Evolutionary conservation across 64 coral and sea anemone species (phyloP).

Genomic region (Cladopsammia gracilis): DNA sequence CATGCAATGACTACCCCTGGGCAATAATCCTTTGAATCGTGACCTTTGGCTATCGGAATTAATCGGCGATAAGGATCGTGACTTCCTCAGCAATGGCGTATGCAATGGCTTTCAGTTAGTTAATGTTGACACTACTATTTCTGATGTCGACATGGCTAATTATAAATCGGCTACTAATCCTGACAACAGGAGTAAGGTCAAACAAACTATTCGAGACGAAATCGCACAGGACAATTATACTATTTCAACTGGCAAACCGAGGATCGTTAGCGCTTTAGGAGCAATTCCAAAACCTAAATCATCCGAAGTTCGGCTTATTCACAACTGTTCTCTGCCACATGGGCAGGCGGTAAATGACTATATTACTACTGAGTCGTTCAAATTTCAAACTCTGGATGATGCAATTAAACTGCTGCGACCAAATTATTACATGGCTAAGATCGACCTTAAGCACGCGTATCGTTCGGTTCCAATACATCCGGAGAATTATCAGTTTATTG

Average conservation of each 20-base stretch:
- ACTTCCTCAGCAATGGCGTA: too few relatives aligned
- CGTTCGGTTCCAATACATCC: slow-evolving; percentile 55
- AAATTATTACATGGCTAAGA: slow-evolving; percentile 62
- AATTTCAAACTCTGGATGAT: slow-evolving; percentile 34
- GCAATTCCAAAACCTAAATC: slow-evolving; percentile 64
- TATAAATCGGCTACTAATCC: too few relatives aligned
- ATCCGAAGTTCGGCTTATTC: slow-evolving; percentile 28
- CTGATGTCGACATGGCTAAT: too few relatives aligned
- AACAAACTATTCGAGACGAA: slow-evolving; percentile 46
- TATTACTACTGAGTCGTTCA: slow-evolving; percentile 42
- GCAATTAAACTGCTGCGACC: background rate
- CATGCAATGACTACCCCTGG: too few relatives aligned
- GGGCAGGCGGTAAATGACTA: slow-evolving; percentile 64
- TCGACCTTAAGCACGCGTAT: slow-evolving; percentile 51
- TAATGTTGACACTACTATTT: too few relatives aligned
- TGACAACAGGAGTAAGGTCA: background rate
- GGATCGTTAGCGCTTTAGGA: slow-evolving; percentile 31
- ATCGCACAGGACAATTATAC: slow-evolving; percentile 32
- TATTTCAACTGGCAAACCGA: background rate
- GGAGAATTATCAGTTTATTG: slow-evolving; percentile 19
- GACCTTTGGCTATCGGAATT: too few relatives aligned
- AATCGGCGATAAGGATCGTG: too few relatives aligned
- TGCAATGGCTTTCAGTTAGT: too few relatives aligned
- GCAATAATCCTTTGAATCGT: too few relatives aligned
- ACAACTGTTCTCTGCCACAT: slow-evolving; percentile 44